Evolutionary conservation across 1,140 invertebrate genomes (phyloP).

Genomic region (Drosophila bocqueti): DNA sequence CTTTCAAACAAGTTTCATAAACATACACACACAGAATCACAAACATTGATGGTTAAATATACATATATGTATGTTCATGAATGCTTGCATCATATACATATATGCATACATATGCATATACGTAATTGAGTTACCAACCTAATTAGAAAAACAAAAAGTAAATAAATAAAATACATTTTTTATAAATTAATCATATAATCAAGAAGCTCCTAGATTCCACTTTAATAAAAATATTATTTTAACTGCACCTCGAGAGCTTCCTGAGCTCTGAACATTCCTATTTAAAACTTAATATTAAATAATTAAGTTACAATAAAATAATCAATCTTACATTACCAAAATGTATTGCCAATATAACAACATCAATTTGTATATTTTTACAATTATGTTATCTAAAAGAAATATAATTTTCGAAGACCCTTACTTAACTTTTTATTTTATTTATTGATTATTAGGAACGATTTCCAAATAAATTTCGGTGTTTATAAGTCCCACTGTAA

Average conservation of each 20-base stretch:
- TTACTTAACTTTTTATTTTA: neutral
- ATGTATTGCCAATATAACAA: neutral
- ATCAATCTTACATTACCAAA: neutral
- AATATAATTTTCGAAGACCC: neutral
- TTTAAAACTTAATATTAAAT: neutral
- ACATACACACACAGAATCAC: constrained; percentile 5
- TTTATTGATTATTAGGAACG: neutral
- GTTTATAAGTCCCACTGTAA: constrained; percentile 1
- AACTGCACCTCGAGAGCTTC: neutral
- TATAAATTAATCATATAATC: neutral
- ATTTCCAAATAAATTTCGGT: too few species aligned
- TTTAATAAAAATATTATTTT: constrained; percentile 21
- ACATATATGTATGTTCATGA: constrained; percentile 4
- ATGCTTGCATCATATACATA: neutral
- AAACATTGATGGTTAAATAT: constrained; percentile 1
- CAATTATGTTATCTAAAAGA: neutral
- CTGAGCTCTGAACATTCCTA: neutral
- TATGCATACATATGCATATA: constrained; percentile 16
- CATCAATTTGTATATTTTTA: too few species aligned
- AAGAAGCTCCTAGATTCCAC: neutral
- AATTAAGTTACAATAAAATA: neutral
- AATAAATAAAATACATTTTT: neutral
- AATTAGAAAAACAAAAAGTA: constrained; percentile 36
- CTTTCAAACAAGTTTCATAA: constrained; percentile 51
- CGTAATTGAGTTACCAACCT: constrained; percentile 9